Evolutionary conservation across 1,140 invertebrate species (phyloP), one percentile per base, ranked within the genome.

Genomic region (Monochamus saltuarius): DNA sequence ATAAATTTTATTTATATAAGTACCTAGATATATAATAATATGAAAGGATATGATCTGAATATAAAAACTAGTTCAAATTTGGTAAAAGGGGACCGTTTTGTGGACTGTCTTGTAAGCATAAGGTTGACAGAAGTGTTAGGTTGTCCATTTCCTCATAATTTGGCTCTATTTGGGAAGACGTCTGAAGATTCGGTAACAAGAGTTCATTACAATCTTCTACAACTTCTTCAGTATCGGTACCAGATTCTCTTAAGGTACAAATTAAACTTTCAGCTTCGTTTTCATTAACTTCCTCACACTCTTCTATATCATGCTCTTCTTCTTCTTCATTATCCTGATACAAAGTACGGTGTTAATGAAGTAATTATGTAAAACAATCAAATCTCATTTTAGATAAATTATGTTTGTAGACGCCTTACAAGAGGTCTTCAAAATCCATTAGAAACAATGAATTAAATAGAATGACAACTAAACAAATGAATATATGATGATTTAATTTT

Each of bases 61-160:
- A 42, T 13, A 13, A 56, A 22, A 13, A 35, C 36, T 14, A 56
- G 45, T 56, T 36, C 10, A 56, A 47, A 13, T 45, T 36, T 35
- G 54, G 19, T 36, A 56, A 14, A 14, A 56, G 54, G 4, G 50
- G 37, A 16, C 40, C 36, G 43, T 47, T 47, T 55, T 54, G 42
- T 7, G 66, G 54, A 55, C 56, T 64, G 38, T 71, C 75, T 34
- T 74, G 61, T 9, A 77, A 60, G 51, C 69, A 71, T 17, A 77
- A 56, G 0, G 72, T 67, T 13, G 71, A 68, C 10, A 77, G 60
- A 37, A 77, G 58, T 0, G 75, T 73, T 29, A 74, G 58, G 59
- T 75, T 77, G 65, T 77, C 75, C 75, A 77, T 77, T 40, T 63
- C 65, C 39, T 70, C 66, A 53, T 77, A 75, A 59, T 77, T 73